Base-by-base conservation (phyloP, 2,113 vertebrate species). In the Anas platyrhynchos region DNA sequence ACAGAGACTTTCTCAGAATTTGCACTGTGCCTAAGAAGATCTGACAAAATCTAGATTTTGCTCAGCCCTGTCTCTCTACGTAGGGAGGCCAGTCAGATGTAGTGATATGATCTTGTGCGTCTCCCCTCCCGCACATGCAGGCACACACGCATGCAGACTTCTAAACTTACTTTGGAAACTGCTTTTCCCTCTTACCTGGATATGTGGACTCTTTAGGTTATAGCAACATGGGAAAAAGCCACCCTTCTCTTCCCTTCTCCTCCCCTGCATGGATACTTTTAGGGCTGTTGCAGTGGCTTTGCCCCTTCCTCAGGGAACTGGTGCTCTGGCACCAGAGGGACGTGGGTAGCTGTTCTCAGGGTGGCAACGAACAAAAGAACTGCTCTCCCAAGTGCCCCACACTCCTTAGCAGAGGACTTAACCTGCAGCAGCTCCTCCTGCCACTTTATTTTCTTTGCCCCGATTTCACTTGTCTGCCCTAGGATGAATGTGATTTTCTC, bases 1-100 rank as follows among this genome's bases (percentile, higher is more conserved):
- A 96, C 71, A 80, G 74, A 81, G 67, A 41, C 72, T 71, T 92
- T 91, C 88, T 97, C 83, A 93, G 66, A 93, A 94, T 94, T 50
- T 63, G 89, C 91, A 65, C 23, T 88, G 84, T 86, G 89, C 85
- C 75, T 56, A 72, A 75, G 77, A 68, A 78, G 90, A 77, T 88
- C 72, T 92, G 91, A 97, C 61, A 96, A 95, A 36, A 75, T 77
- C 78, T 84, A 25, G 13, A 50, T 92, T 95, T 89, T 67, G 29
- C 67, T 78, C 26, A 48, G 59, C 22, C 16, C 25, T 1, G 2
- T 69, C 56, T 44, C 36, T 93, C 87, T 22, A 32, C 11, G 65
- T 48, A 65, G 67, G 59, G 38, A 88, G 43, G 36, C 62, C 75
- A 72, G 25, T n/a, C 55, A 77, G 73, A 77, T 5, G 36, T 15